phyloP scores from a whole-genome alignment of 1,140 invertebrate genomes.

The Drosophila sp. region DNA sequence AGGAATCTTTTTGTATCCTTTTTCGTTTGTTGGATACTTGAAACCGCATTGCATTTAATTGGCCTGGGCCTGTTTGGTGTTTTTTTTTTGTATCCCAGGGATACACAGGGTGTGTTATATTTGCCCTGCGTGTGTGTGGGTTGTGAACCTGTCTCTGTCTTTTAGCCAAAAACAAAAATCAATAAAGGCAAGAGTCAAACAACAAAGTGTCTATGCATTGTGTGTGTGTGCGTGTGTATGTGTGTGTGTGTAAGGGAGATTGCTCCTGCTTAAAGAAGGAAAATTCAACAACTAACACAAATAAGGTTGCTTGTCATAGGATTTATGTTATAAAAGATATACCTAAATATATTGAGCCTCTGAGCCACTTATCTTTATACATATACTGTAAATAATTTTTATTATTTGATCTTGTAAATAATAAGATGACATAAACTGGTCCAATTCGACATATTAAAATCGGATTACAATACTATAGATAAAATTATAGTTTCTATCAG shows the following conservation, averaged over 20 bases:
- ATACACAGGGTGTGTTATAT: constrained; percentile 67
- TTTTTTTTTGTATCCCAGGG: constrained; percentile 46
- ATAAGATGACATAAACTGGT: too few relatives aligned
- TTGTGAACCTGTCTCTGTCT: constrained; percentile 49
- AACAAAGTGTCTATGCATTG: constrained; percentile 39
- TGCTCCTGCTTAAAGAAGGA: neutral
- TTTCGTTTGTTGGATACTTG: neutral
- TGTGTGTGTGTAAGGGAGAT: constrained; percentile 14
- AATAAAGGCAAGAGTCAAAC: constrained; percentile 61
- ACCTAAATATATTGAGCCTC: too few relatives aligned
- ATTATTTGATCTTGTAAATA: too few relatives aligned
- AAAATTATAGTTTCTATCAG: too few relatives aligned
- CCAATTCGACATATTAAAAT: too few relatives aligned
- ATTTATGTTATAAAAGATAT: too few relatives aligned
- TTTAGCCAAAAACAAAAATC: constrained; percentile 45
- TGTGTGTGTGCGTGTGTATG: constrained; percentile 8
- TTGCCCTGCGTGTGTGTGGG: constrained; percentile 46
- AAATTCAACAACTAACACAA: neutral
- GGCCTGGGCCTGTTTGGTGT: constrained; percentile 31
- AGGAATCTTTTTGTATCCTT: constrained; percentile 9
- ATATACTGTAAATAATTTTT: too few relatives aligned
- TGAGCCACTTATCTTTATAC: too few relatives aligned
- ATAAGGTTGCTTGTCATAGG: neutral
- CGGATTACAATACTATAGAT: too few relatives aligned
- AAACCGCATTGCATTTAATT: constrained; percentile 6